These are phyloP conservation scores for Drosophila mayaguana DNA, from an alignment of 2,888 invertebrate genomes.

Conservation along the genomic window DNA sequence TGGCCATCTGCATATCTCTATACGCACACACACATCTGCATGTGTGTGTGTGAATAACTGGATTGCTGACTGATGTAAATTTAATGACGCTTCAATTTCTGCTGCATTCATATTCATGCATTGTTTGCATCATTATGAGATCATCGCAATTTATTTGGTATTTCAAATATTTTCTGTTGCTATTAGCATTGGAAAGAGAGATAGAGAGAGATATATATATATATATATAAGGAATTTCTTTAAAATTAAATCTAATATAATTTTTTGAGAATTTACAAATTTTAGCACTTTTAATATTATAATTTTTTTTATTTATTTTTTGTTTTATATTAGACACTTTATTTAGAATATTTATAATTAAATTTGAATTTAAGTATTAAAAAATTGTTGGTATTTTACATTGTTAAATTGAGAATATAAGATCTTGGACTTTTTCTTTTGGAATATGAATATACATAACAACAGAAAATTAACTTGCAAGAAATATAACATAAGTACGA, in stretches of 20 bases:
- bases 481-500: too few species aligned
- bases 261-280: background rate
- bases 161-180: background rate
- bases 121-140: background rate
- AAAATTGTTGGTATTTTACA: too few species aligned
- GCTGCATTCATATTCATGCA: background rate
- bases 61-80: slow-evolving; percentile 5
- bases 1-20: slow-evolving; percentile 44
- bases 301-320: too few species aligned
- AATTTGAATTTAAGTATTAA: too few species aligned
- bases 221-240: background rate
- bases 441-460: too few species aligned
- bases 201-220: too few species aligned
- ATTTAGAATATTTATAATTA: too few species aligned
- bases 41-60: background rate
- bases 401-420: too few species aligned
- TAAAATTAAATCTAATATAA: background rate
- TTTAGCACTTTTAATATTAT: background rate
- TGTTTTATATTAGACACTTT: too few species aligned
- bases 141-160: background rate
- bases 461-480: too few species aligned
- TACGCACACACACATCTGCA: background rate
- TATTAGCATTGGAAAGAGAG: background rate
- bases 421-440: too few species aligned
- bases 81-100: slow-evolving; percentile 27